Base-by-base conservation (phyloP, 2,797 vertebrate species). In the Lateolabrax maculatus region DNA sequence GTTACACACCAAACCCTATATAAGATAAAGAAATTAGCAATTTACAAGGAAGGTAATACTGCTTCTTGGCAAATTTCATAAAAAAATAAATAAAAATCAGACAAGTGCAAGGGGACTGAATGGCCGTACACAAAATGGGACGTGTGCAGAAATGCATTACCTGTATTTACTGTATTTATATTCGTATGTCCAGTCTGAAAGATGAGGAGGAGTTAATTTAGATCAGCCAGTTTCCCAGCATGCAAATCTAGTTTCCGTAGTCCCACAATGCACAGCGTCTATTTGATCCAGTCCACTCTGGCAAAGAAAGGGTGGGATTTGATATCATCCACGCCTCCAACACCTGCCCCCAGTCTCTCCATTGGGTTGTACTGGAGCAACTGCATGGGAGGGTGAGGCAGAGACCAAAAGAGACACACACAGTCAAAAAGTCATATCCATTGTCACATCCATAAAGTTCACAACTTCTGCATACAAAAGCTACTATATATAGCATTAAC, bases 271-370 rank as follows among this genome's bases (percentile, higher is more conserved):
- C 75, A 37, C 90, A 64, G 62, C 29, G 80, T 84, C 93, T 93
- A 98, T 85, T 92, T 96, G 90, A 95, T 91, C 98, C 98, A 98
- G 85, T 96, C 93, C 91, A 98, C 95, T 51, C 86, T 94, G 83
- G 94, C 92, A 86, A 99, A 99, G 93, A 99, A 99, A 1, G 98
- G 98, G 88, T 99, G 98, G 71, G 98, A 98, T 92, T 97, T 98
- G 90, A 99, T 98, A 80, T 99, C 98, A 87, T 99, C 98, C 61
- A 96, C 97, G 31, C 97, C 98, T 51, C 96, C 96, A 43, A 95
- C 98, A 1, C 98, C 98, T 19, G 98, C 96, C 44, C 98, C 98
- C 83, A 99, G 96, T 77, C 98, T 94, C 86, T 99, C 98, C 67
- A 93, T 86, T 10, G 98, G 96, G 92, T 99, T 98, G 94, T 96